Conservation (phyloP, 2,888 invertebrate genomes). For the Andrena camellia region DNA sequence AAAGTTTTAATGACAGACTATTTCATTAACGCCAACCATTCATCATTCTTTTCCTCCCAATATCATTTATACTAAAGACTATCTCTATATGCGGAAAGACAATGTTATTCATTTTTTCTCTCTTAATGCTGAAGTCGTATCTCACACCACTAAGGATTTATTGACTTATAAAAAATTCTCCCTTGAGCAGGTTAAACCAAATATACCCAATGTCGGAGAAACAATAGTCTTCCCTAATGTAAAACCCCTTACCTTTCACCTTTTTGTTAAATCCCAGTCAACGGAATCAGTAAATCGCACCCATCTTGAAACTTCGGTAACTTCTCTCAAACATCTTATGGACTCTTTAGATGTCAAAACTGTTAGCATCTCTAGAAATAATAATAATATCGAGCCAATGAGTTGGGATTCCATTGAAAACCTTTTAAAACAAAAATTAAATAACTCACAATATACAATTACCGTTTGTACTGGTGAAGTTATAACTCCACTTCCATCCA, state of each 20-base stretch:
- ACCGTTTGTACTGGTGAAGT: no score
- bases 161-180: not conserved
- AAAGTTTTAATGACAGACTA: not conserved
- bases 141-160: not conserved
- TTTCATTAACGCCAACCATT: not conserved
- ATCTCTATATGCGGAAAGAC: not conserved
- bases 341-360: not conserved
- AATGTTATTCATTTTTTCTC: not conserved
- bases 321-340: not conserved
- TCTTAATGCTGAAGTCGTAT: not conserved
- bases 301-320: not conserved
- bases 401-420: not conserved
- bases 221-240: not conserved
- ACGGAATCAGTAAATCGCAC: not conserved
- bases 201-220: not conserved
- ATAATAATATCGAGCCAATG: no score
- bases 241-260: not conserved
- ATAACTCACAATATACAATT: no score
- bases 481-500: no score
- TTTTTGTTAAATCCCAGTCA: not conserved
- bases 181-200: not conserved
- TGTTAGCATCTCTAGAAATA: not conserved
- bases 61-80: not conserved
- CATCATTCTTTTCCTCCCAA: not conserved
- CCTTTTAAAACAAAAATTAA: no score